phyloP scores from a whole-genome alignment of 2,888 invertebrate species.

The Quadroppia sp. region DNA sequence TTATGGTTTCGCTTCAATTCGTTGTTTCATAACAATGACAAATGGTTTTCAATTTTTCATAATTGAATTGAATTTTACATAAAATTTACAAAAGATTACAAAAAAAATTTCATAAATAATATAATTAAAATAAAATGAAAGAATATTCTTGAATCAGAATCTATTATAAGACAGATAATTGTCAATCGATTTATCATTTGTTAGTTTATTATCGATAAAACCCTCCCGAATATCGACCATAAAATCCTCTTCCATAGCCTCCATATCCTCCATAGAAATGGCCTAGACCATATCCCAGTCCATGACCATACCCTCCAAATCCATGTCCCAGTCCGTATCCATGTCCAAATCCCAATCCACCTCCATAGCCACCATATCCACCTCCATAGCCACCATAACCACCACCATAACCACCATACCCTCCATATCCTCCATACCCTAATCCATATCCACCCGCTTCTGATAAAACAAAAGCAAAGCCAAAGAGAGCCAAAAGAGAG shows the following conservation, averaged over 20 bases:
- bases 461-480: neutral
- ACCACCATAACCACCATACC: conserved; percentile 1
- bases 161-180: too few species aligned
- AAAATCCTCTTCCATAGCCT: conserved; percentile 9
- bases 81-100: too few species aligned
- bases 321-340: conserved; percentile 7
- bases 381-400: neutral
- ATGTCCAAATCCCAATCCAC: neutral
- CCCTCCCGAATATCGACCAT: neutral
- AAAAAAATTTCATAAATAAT: neutral
- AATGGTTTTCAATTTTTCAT: too few species aligned
- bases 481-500: neutral
- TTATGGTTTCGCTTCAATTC: too few species aligned
- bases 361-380: conserved; percentile 18
- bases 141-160: too few species aligned
- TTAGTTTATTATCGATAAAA: neutral
- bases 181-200: too few species aligned
- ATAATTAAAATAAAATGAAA: neutral
- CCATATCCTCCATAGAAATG: neutral
- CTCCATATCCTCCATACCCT: neutral
- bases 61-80: too few species aligned
- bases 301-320: neutral
- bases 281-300: neutral
- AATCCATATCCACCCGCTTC: conserved; percentile 6
- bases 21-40: too few species aligned